These are phyloP conservation scores for Zootoca vivipara DNA, from an alignment of 2,113 vertebrate species.

Conservation along the genomic window DNA sequence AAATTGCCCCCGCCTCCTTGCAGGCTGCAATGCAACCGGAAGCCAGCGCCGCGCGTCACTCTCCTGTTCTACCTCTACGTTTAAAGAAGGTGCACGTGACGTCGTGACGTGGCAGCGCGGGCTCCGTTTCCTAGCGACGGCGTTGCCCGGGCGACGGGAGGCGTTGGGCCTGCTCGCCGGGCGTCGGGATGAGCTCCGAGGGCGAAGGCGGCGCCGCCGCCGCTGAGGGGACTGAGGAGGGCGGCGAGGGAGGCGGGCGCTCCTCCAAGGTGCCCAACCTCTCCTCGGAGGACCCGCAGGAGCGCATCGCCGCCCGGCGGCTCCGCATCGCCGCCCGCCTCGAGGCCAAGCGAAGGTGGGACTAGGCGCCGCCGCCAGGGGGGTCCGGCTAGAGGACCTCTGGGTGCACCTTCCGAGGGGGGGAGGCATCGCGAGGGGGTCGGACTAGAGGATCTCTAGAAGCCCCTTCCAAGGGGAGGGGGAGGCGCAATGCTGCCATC, in stretches of 20 bases:
- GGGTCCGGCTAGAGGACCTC: too few species aligned
- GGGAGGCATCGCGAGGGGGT: too few species aligned
- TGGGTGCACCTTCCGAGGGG: too few species aligned
- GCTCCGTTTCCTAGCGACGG: neutral
- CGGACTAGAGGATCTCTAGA: too few species aligned
- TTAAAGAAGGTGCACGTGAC: too few species aligned
- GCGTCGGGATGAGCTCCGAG: neutral
- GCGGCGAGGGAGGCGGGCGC: neutral
- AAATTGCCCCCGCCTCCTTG: too few species aligned
- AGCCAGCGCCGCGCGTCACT: neutral
- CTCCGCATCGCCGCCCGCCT: constrained; percentile 70
- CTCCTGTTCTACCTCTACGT: neutral
- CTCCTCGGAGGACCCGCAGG: constrained; percentile 60
- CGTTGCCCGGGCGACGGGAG: neutral
- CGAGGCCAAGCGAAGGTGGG: constrained; percentile 73
- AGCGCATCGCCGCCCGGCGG: constrained; percentile 79
- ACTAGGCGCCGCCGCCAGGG: too few species aligned
- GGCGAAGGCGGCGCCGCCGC: neutral
- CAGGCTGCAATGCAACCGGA: too few species aligned
- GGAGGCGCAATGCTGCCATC: too few species aligned
- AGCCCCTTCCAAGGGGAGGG: too few species aligned
- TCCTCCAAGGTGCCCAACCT: constrained; percentile 13
- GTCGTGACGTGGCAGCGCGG: neutral
- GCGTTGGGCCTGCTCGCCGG: neutral
- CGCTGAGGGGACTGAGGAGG: neutral